Base-by-base conservation (phyloP, 2,888 invertebrate genomes). In the Lamellibrachia columna region DNA sequence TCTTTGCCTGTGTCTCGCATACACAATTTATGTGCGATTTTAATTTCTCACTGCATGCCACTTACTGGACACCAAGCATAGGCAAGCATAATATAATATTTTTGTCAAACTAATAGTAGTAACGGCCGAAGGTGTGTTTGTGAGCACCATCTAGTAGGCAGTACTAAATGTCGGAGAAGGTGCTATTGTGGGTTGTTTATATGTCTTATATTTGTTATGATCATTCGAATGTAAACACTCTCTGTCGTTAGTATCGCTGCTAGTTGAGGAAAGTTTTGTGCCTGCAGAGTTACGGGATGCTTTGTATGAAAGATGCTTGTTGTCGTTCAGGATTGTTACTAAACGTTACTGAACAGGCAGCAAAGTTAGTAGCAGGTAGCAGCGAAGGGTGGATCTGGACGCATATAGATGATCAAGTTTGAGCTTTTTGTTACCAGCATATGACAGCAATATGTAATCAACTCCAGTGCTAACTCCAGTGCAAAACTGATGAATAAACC, bases 191-290 rank as follows among this genome's bases (percentile, higher is more conserved):
- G 75, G 75, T 75, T 75, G 75, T 75, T 75, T 75, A 75, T 75
- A 75, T 75, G 75, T 75, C 75, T 75, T 75, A 75, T 75, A 75
- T 75, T 75, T 75, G 75, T 75, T 75, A 75, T 75, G 75, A 75
- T 75, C 75, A 75, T 75, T 75, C n/a, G 22, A 75, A 75, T 75
- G 75, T 58, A 58, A 58, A 15, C 58, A 58, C 58, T 58, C 58
- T 8, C 58, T 58, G 58, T 75, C 22, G 22, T 75, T n/a, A 22
- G 75, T 6, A 15, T 75, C 22, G 75, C 75, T 75, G 75, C 75
- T 75, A 1, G 75, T 22, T 75, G 22, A 22, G 40, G 40, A 40
- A 40, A 40, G 15, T 75, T 6, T 15, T 75, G 75, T 22, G 75
- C 75, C 1, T 22, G 75, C 22, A 75, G 22, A 75, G 58, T 58